Percentiles rank a stretch among this genome's conserved stretches.
phyloP scores from a whole-genome alignment of 2,797 vertebrate species.

The Urocyon cinereoargenteus region DNA sequence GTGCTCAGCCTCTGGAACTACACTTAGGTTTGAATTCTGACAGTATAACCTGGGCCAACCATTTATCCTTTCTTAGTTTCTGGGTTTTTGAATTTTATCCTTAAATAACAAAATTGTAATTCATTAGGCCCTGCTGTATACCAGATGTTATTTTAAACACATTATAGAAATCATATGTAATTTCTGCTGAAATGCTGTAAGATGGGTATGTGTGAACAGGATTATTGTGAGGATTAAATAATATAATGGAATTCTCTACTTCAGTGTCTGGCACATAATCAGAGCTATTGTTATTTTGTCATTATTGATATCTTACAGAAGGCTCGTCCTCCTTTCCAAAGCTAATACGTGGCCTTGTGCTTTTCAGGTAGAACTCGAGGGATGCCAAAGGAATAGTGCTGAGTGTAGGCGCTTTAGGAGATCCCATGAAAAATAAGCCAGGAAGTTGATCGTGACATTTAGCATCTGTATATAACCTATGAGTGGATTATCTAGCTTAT shows the following conservation, averaged over 20 bases:
- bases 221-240: not conserved
- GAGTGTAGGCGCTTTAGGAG: not conserved
- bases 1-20: not conserved
- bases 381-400: not conserved
- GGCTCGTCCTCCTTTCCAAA: not conserved
- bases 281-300: not conserved
- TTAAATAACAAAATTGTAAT: not conserved
- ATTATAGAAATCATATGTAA: not conserved
- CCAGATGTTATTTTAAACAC: not conserved
- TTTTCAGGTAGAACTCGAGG: not conserved
- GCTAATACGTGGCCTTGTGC: not conserved
- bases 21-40: not conserved
- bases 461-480: not conserved
- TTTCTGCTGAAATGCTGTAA: not conserved
- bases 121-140: not conserved
- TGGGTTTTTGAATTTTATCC: not conserved
- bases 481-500: not conserved
- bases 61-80: not conserved
- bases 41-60: not conserved
- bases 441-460: not conserved
- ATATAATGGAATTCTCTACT: not conserved
- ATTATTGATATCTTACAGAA: not conserved
- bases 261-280: not conserved
- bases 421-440: not conserved
- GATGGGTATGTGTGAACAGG: not conserved